Conservation (phyloP, 2,797 vertebrate species). For the Sebastiscus tertius region DNA sequence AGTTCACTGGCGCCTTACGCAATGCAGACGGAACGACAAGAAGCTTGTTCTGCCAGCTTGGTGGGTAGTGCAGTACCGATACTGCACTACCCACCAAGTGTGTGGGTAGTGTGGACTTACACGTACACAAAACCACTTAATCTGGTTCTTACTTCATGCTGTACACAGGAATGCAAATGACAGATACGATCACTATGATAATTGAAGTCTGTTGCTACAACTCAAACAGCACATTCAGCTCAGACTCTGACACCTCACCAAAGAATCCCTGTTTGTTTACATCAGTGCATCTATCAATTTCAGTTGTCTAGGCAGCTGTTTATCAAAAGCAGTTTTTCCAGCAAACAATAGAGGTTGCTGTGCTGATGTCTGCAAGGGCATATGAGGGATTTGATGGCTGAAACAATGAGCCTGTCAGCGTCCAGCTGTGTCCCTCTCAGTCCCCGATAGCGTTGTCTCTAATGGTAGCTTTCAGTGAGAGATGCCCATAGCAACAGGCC, state of each 20-base stretch:
- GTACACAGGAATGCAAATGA: background rate
- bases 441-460: conserved; percentile 16
- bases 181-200: background rate
- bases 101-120: background rate
- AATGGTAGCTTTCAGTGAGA: conserved; percentile 16
- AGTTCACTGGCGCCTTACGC: conserved; percentile 40
- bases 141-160: background rate
- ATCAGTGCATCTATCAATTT: conserved; percentile 22
- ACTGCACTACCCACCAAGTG: background rate
- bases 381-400: conserved; percentile 53
- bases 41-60: conserved; percentile 18
- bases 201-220: background rate
- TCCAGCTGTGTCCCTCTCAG: conserved; percentile 35
- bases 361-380: conserved; percentile 37
- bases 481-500: background rate
- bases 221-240: background rate
- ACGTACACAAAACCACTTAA: background rate
- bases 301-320: conserved; percentile 30
- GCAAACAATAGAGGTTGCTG: conserved; percentile 44
- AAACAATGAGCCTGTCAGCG: conserved; percentile 59
- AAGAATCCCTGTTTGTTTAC: conserved; percentile 14
- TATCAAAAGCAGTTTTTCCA: conserved; percentile 48
- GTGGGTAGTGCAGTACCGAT: conserved; percentile 1
- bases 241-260: background rate
- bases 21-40: conserved; percentile 46